Percentiles rank a stretch among this genome's conserved stretches.
phyloP scores from a whole-genome alignment of 2,797 vertebrate genomes.

The Ctenopoma kingsleyae region DNA sequence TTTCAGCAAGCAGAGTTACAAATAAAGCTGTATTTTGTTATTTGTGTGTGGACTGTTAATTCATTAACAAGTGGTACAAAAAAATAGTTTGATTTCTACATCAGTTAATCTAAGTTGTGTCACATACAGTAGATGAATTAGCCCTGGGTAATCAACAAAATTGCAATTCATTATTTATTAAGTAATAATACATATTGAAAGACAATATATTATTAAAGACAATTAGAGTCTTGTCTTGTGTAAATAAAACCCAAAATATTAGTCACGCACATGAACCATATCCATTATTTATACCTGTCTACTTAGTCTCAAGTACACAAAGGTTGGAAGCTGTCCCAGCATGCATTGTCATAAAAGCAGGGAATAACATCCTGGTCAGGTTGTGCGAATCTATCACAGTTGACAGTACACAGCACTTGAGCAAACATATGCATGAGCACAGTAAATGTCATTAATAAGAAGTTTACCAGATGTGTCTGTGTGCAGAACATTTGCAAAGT shows the following conservation, averaged over 20 bases:
- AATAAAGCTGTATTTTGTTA: slow-evolving; percentile 51
- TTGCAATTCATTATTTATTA: slow-evolving; percentile 19
- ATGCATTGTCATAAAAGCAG: slow-evolving; percentile 17
- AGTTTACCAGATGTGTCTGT: not conserved
- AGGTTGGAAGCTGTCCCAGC: slow-evolving; percentile 21
- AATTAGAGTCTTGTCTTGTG: slow-evolving; percentile 11
- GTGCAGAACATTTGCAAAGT: not conserved
- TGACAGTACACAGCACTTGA: not conserved
- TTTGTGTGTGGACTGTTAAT: not conserved
- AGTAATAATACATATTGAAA: slow-evolving; percentile 22
- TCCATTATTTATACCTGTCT: not conserved
- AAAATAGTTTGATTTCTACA: not conserved
- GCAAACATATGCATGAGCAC: not conserved
- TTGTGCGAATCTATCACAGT: not conserved
- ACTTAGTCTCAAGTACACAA: slow-evolving; percentile 15
- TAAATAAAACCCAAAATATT: not conserved
- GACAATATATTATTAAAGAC: slow-evolving; percentile 10
- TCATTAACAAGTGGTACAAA: not conserved
- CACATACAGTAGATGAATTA: slow-evolving; percentile 6
- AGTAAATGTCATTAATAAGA: not conserved
- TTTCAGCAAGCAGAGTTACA: slow-evolving; percentile 4
- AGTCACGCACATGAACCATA: not conserved
- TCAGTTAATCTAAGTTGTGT: not conserved
- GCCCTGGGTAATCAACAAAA: not conserved
- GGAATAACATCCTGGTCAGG: not conserved